phyloP scores from a whole-genome alignment of 2,888 invertebrate genomes.

The Idaea straminata region DNA sequence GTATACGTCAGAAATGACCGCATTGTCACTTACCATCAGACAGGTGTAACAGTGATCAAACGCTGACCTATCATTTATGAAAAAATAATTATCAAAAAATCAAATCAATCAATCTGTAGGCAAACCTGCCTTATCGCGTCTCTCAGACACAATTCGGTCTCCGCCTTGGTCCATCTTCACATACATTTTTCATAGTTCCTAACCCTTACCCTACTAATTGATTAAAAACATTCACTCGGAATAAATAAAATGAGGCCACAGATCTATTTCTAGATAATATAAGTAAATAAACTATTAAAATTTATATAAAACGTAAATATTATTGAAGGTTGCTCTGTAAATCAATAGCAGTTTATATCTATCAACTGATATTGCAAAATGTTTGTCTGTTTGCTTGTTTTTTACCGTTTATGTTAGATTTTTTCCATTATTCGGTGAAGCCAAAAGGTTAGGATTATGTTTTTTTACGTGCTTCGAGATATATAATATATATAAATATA shows the following conservation, averaged over 20 bases:
- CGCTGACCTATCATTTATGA: too few relatives aligned
- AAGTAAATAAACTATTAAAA: slow-evolving; percentile 16
- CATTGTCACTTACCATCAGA: too few relatives aligned
- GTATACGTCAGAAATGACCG: too few relatives aligned
- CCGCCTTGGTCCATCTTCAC: too few relatives aligned
- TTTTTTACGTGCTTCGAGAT: too few relatives aligned
- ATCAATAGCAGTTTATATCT: background rate
- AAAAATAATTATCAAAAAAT: too few relatives aligned
- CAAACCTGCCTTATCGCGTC: too few relatives aligned
- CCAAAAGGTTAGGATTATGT: background rate
- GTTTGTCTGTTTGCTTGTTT: slow-evolving; percentile 1
- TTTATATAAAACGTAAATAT: slow-evolving; percentile 11
- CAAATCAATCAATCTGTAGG: too few relatives aligned
- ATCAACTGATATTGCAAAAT: background rate
- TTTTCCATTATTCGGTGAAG: background rate
- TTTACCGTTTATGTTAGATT: background rate
- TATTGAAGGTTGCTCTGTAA: slow-evolving; percentile 11
- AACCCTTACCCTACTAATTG: background rate
- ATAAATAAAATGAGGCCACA: slow-evolving; percentile 7
- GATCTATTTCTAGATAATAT: slow-evolving; percentile 12
- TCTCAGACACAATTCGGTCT: too few relatives aligned
- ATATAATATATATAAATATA: too few relatives aligned
- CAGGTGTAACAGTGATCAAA: too few relatives aligned
- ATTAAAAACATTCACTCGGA: background rate
- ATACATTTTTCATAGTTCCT: too few relatives aligned